A percentile compares a stretch with the other conserved stretches of the same genome.
phyloP scores from a whole-genome alignment of 2,797 vertebrate species.

The Gastrophryne carolinensis region DNA sequence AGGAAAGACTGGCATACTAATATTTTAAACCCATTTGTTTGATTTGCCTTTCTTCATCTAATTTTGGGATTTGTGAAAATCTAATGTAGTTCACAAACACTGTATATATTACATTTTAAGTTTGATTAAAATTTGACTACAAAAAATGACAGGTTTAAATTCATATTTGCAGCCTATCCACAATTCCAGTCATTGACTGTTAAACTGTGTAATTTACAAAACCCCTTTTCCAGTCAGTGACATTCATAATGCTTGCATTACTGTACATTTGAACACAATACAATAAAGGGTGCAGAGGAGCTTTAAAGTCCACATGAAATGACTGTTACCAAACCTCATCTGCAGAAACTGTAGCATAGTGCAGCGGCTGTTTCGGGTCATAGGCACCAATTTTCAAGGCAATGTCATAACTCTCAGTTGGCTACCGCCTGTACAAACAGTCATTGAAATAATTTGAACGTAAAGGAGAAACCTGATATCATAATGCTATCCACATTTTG shows the following conservation, averaged over 20 bases:
- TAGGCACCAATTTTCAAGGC: slow-evolving; percentile 1
- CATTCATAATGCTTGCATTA: slow-evolving; percentile 9
- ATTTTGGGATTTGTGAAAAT: too few species aligned
- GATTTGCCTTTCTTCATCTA: too few species aligned
- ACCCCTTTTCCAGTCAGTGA: neutral
- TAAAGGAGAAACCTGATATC: slow-evolving; percentile 76
- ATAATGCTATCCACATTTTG: slow-evolving; percentile 74
- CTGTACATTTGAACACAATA: slow-evolving; percentile 17
- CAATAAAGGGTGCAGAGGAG: slow-evolving; percentile 7
- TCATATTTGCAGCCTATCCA: too few species aligned
- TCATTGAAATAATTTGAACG: slow-evolving; percentile 81
- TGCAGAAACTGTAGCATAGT: neutral
- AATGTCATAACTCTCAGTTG: slow-evolving; percentile 16
- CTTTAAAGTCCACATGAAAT: slow-evolving; percentile 22
- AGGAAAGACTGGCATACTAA: too few species aligned
- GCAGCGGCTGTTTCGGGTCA: neutral
- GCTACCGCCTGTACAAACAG: slow-evolving; percentile 63
- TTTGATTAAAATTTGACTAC: too few species aligned
- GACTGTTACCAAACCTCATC: slow-evolving; percentile 12
- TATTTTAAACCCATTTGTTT: too few species aligned
- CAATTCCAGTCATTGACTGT: too few species aligned
- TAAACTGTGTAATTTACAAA: too few species aligned
- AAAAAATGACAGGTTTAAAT: too few species aligned
- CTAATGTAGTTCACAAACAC: too few species aligned
- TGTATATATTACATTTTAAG: too few species aligned